Conservation (phyloP, 2,888 invertebrate species). For the Cheilosia variabilis region DNA sequence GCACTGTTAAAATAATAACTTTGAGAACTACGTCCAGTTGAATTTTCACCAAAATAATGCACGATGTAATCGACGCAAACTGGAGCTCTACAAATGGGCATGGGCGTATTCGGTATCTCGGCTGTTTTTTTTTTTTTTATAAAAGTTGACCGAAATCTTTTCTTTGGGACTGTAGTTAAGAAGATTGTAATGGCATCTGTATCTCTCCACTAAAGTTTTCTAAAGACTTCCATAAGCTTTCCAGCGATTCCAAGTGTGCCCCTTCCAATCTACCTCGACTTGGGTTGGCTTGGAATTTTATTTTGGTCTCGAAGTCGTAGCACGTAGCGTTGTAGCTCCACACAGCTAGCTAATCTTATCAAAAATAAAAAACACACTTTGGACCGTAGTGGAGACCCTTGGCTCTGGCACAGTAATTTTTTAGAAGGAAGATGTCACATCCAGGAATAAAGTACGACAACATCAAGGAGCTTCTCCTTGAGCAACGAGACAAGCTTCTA, state of each 20-base stretch:
- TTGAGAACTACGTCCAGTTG: no score
- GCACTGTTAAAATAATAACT: no score
- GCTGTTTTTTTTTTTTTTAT: no score
- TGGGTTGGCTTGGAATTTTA: neutral
- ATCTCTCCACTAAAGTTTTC: neutral
- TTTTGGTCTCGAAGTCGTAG: no score
- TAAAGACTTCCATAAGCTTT: neutral
- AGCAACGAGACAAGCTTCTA: conserved; percentile 84
- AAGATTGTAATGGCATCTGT: neutral
- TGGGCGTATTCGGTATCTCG: no score
- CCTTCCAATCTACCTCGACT: neutral
- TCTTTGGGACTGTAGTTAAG: neutral
- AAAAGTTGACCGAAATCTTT: neutral
- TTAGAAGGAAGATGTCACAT: conserved; percentile 16
- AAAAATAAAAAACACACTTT: conserved; percentile 17
- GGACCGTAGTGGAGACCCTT: neutral
- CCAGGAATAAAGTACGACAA: conserved; percentile 31
- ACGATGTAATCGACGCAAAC: no score
- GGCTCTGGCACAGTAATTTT: neutral
- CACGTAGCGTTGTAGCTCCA: no score
- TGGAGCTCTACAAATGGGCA: no score
- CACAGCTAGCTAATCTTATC: conserved; percentile 14
- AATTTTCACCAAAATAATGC: no score
- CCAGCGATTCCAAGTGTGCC: neutral
- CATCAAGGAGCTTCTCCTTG: conserved; percentile 77